A percentile compares a stretch with the other conserved stretches of the same genome.
phyloP scores from a whole-genome alignment of 2,113 vertebrate species.

The Cervus canadensis region DNA sequence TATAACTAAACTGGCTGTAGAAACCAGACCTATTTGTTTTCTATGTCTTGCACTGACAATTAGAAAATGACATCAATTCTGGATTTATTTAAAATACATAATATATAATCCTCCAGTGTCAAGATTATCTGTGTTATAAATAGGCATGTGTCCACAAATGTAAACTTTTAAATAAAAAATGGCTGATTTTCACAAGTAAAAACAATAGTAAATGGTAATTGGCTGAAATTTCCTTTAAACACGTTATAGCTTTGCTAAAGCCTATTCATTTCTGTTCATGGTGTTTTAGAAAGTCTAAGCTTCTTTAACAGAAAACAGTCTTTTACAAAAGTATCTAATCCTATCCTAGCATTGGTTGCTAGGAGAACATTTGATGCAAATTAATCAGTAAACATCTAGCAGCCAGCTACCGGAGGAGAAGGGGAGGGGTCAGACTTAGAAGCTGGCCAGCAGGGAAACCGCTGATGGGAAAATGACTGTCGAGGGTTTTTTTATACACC shows the following conservation, averaged over 20 bases:
- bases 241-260: neutral
- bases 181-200: neutral
- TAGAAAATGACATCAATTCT: neutral
- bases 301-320: constrained; percentile 17
- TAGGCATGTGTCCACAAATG: neutral
- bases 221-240: neutral
- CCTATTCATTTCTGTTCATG: constrained; percentile 28
- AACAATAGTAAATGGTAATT: constrained; percentile 6
- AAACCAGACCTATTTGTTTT: neutral
- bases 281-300: constrained; percentile 26
- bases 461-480: constrained; percentile 33
- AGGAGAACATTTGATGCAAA: constrained; percentile 52
- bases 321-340: constrained; percentile 31
- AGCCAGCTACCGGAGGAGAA: constrained; percentile 43
- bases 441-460: constrained; percentile 22
- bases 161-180: neutral
- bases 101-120: neutral
- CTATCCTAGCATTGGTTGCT: constrained; percentile 8
- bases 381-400: constrained; percentile 59
- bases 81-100: neutral
- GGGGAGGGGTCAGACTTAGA: neutral
- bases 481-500: constrained; percentile 21
- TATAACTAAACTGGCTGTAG: neutral
- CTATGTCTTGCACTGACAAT: neutral
- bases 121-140: neutral